These are phyloP conservation scores for Fulmarus glacialis DNA, from an alignment of 2,113 vertebrate species.

Conservation along the genomic window DNA sequence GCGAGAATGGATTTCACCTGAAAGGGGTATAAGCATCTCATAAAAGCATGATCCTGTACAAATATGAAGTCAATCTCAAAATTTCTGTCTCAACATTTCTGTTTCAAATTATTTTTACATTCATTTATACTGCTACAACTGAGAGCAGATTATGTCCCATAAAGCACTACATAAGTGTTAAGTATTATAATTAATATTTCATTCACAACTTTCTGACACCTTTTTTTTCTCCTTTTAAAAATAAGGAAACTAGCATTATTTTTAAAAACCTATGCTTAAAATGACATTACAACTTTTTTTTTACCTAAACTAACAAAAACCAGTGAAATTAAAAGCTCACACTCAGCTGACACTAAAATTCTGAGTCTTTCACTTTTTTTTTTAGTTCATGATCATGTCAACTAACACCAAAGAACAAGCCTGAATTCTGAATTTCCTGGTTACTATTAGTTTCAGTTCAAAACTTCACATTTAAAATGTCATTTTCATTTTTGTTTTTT, in stretches of 20 bases:
- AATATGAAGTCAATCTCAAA: not conserved
- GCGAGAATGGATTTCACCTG: not conserved
- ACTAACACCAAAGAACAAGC: not conserved
- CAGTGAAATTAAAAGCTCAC: slow-evolving; percentile 34
- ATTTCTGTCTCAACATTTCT: not conserved
- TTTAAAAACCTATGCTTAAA: not conserved
- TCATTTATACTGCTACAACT: not conserved
- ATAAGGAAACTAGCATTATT: not conserved
- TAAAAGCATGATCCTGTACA: not conserved
- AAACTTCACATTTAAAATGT: slow-evolving; percentile 12
- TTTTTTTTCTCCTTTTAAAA: slow-evolving; percentile 6
- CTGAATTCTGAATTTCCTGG: slow-evolving; percentile 40
- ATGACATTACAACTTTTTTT: not conserved
- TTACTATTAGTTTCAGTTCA: slow-evolving; percentile 12
- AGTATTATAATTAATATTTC: not conserved
- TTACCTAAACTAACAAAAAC: slow-evolving; percentile 8
- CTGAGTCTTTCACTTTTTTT: not conserved
- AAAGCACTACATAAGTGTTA: not conserved
- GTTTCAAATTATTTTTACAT: not conserved
- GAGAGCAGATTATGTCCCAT: not conserved
- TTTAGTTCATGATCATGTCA: not conserved
- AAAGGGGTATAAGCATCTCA: not conserved
- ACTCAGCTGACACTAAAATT: not conserved
- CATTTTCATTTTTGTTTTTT: not conserved
- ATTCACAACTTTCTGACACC: not conserved